phyloP scores from a whole-genome alignment of 2,113 vertebrate genomes.

The Sterna hirundo region DNA sequence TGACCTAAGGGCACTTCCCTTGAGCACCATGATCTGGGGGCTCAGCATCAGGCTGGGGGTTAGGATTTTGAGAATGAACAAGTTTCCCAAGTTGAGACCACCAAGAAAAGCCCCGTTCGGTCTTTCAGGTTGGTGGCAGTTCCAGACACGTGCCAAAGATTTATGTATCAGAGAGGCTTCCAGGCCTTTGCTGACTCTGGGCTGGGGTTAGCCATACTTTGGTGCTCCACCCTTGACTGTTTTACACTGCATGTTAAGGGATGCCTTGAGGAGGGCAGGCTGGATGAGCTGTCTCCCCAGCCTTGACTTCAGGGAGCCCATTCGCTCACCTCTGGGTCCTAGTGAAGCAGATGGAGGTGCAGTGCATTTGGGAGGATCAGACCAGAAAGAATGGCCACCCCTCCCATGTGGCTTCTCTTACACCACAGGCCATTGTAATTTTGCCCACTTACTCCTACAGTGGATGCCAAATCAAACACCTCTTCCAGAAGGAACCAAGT shows the following conservation, averaged over 20 bases:
- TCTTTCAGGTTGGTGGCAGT: not conserved
- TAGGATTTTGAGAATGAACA: not conserved
- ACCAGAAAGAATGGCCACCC: not conserved
- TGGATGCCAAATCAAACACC: not conserved
- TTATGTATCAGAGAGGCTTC: not conserved
- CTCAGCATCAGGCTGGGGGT: not conserved
- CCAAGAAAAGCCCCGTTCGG: not conserved
- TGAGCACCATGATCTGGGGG: not conserved
- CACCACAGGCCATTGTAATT: not conserved
- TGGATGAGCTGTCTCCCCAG: not conserved
- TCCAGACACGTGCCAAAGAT: not conserved
- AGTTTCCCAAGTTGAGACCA: not conserved
- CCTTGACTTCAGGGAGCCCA: not conserved
- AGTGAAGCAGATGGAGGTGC: not conserved
- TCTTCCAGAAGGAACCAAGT: constrained; percentile 10
- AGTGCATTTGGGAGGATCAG: not conserved
- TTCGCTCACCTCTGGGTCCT: not conserved
- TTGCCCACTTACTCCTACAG: not conserved
- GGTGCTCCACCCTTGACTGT: not conserved
- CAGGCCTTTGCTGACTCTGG: not conserved
- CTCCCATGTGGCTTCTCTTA: not conserved
- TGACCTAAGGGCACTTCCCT: not conserved
- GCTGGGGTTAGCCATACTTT: not conserved
- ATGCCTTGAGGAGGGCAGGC: not conserved
- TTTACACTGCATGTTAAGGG: not conserved